A percentile compares a stretch with the other conserved stretches of the same genome.
phyloP scores from a whole-genome alignment of 2,797 vertebrate genomes.

The Cephalopachus bancanus region DNA sequence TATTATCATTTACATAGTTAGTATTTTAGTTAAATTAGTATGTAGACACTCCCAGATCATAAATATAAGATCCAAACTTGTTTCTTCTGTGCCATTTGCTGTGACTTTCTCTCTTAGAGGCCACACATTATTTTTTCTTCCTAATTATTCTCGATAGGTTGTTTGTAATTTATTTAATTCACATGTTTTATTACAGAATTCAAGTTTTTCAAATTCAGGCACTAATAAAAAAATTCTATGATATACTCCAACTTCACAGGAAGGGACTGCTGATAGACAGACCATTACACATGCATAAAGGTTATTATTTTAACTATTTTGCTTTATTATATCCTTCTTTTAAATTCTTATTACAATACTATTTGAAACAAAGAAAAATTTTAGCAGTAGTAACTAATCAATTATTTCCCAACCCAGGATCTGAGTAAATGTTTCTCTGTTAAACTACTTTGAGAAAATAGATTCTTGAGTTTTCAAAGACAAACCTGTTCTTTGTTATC shows the following conservation, averaged over 20 bases:
- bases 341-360: not conserved
- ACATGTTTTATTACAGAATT: not conserved
- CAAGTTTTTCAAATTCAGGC: not conserved
- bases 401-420: not conserved
- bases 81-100: not conserved
- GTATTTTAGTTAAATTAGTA: not conserved
- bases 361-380: not conserved
- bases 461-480: not conserved
- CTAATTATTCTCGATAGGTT: slow-evolving; percentile 5
- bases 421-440: not conserved
- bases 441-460: not conserved
- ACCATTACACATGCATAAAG: not conserved
- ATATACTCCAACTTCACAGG: not conserved
- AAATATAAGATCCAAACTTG: not conserved
- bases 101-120: not conserved
- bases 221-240: not conserved
- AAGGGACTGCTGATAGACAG: not conserved
- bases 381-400: not conserved
- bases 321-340: not conserved
- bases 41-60: not conserved
- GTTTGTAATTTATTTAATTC: not conserved
- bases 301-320: not conserved
- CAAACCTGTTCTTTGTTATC: fast-evolving
- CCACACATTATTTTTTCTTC: not conserved
- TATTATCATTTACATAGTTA: not conserved